Evolutionary conservation across 2,797 vertebrate genomes (phyloP).

Genomic region (Falco concolor): DNA sequence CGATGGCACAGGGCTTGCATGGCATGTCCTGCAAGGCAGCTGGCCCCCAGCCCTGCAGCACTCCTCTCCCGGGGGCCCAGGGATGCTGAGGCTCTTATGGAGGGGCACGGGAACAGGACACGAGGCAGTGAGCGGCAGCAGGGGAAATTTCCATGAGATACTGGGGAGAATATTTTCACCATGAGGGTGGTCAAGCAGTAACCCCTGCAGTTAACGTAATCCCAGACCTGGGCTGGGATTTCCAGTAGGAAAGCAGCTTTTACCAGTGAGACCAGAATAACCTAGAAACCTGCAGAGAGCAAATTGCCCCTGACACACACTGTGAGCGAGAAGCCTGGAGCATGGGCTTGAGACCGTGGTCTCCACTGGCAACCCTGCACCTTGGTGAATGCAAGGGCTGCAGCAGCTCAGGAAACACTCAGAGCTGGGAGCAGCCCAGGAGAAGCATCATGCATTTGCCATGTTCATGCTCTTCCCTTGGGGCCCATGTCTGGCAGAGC

Average conservation of each 20-base stretch:
- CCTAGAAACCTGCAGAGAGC: background rate
- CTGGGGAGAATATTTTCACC: background rate
- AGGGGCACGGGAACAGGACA: background rate
- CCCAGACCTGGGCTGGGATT: background rate
- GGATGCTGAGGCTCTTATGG: background rate
- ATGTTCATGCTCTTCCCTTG: background rate
- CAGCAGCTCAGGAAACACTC: background rate
- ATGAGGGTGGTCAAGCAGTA: background rate
- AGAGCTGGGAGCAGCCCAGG: background rate
- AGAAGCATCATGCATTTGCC: background rate
- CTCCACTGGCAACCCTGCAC: background rate
- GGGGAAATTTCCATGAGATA: background rate
- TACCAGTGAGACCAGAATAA: background rate
- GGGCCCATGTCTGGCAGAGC: fast-evolving
- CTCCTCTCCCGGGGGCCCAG: background rate
- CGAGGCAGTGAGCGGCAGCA: background rate
- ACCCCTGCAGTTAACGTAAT: too few relatives aligned
- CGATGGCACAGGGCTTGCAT: background rate
- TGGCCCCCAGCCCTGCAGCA: fast-evolving
- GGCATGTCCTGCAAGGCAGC: background rate
- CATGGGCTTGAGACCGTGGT: fast-evolving
- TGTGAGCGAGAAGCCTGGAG: background rate
- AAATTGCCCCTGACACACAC: background rate
- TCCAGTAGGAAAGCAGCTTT: background rate
- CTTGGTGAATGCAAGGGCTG: background rate